Base-by-base conservation (phyloP, 2,888 invertebrate genomes). In the Corbicula japonica region DNA sequence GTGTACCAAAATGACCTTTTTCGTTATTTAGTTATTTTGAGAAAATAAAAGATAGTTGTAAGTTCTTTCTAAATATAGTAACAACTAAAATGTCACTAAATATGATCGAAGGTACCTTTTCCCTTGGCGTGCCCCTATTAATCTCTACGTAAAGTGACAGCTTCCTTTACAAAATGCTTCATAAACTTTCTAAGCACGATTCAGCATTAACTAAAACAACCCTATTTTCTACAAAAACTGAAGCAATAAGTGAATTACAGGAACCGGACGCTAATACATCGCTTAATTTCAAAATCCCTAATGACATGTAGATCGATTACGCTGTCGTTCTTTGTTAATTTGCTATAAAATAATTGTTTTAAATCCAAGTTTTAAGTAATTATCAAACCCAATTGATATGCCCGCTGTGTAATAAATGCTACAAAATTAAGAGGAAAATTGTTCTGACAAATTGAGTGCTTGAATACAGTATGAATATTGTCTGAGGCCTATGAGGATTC, bases 391-490 rank as follows among this genome's bases (percentile, higher is more conserved):
- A 70, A 68, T 54, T 68, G 72, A 77, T 77, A 77, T 71, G 72
- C 72, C 77, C 77, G 46, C 32, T 38, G 77, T 32, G 77, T 46
- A 65, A 60, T 60, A 38, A 65, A 65, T 48, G 56, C 38, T 46
- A 65, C 66, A 73, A 73, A 73, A 73, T 73, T 63, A 65, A 73
- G 56, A 35, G 35, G 50, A 58, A 48, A 34, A 66, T 62, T 44
- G 63, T 65, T 77, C 73, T 71, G 68, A 68, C 68, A 77, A 68
- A 77, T 77, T 77, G 68, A 77, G 72, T 68, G 61, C 50, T 56
- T 23, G 62, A 77, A 73, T 62, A 62, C n/a, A n/a, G n/a, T n/a
- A n/a, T n/a, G n/a, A n/a, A n/a, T n/a, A n/a, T n/a, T n/a, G n/a
- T n/a, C n/a, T n/a, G n/a, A n/a, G n/a, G n/a, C n/a, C n/a, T n/a